Evolutionary conservation across 2,113 vertebrate genomes (phyloP), one percentile per base, ranked within the genome.

Genomic region (Cochlearius cochlearius): DNA sequence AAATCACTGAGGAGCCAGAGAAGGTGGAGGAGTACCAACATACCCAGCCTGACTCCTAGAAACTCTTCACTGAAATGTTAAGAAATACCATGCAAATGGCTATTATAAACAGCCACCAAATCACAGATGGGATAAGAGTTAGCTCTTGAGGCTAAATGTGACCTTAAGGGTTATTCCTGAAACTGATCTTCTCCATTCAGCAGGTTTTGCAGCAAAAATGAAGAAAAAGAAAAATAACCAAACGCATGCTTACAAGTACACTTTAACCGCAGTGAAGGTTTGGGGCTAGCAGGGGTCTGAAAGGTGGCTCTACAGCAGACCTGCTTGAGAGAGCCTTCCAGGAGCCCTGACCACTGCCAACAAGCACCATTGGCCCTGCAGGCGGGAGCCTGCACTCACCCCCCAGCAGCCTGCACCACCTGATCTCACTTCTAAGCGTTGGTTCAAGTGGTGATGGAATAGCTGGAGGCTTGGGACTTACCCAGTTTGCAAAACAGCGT

Each of bases 331-430:
- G 10, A 18, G 18, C 23, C 36, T 77, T 68, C 36, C 56, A 91
- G 60, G 47, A 81, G 32, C 34, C 58, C 0, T 34, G 47, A 47
- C 32, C 20, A 19, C 17, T 10, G 5, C 15, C 36, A 83, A 13
- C 0, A 0, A 56, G 22, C 19, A 22, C 50, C 38, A 26, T 0
- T 43, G 32, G n/a, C 32, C 36, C 21, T 30, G 29, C 30, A 56
- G 8, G 26, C 3, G 30, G 32, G 10, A 89, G 11, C 50, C 59
- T 15, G 25, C 25, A 30, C 27, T 45, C 1, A 0, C 2, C 8
- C 9, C 7, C 5, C 10, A 10, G 15, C n/a, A 49, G 14, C 32
- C 56, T 74, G 25, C 49, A 80, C 10, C 30, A 73, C 38, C 30
- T 16, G 15, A 30, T 90, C 27, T 71, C 60, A 52, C 72, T 66